Base-by-base conservation (phyloP, 1,140 invertebrate species). In the Elysia chlorotica region DNA sequence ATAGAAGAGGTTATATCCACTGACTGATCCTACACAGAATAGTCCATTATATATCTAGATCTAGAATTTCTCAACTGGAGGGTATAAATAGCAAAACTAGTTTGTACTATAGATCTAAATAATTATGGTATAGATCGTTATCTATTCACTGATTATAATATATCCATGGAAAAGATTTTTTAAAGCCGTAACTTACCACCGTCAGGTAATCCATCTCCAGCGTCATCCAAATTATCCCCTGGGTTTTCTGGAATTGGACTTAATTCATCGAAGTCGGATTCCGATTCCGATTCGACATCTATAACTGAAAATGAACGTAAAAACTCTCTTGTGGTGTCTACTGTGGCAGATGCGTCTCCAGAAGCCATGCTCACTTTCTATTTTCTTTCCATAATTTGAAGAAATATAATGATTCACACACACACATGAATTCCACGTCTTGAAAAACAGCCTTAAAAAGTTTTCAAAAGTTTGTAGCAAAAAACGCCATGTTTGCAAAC, bases 291-390 rank as follows among this genome's bases (percentile, higher is more conserved):
- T 0, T 76, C 75, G 21, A 67, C 74, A 23, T 41, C 30, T 48
- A 71, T 65, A 17, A 76, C 62, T 25, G 75, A 73, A 70, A 76
- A 73, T 28, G 71, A 73, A 36, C 75, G n/a, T 1, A 76, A 54
- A 54, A 76, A 76, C 0, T 73, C 71, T 4, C 36, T 28, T 28
- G 71, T 76, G 0, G 71, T 76, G 38, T 76, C 66, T 57, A 28
- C 28, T 23, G 36, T 66, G 6, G 25, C 38, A 19, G 65, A 66
- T 17, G 10, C 23, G n/a, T 38, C 36, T 17, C 38, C 65, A 30
- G 36, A 41, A 17, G 38, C 36, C 36, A 48, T 66, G 2, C 6
- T 36, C 3, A 48, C 23, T 66, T 28, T 38, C 23, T 25, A 14
- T 31, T 25, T n/a, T 2, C 23, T 30, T 19, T 66, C 23, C 31